Evolutionary conservation across 2,797 vertebrate genomes (phyloP).

Genomic region (Mormyrus proboscirostris): DNA sequence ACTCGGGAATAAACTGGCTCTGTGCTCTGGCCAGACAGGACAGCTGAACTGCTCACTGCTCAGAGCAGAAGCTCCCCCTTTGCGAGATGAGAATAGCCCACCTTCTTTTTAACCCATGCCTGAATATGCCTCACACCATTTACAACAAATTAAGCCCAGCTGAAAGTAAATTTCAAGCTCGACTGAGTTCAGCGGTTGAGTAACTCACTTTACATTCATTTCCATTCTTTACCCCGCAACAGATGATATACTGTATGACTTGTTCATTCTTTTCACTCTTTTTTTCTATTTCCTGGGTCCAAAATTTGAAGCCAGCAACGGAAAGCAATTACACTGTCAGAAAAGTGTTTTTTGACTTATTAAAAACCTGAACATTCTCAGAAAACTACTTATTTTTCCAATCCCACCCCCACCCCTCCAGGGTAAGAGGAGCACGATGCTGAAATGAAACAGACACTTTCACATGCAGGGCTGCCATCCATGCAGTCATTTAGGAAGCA

Average conservation of each 20-base stretch:
- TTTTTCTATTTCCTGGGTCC: constrained; percentile 48
- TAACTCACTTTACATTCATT: constrained; percentile 95
- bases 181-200: constrained; percentile 80
- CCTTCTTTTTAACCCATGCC: constrained; percentile 54
- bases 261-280: constrained; percentile 61
- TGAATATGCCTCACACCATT: constrained; percentile 93
- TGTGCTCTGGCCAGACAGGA: constrained; percentile 61
- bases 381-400: constrained; percentile 73
- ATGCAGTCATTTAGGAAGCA: constrained; percentile 45
- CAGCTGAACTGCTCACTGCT: constrained; percentile 58
- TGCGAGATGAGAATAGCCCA: constrained; percentile 46
- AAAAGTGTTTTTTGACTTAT: constrained; percentile 93
- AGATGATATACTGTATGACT: constrained; percentile 89
- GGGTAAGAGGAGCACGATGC: constrained; percentile 57
- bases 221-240: constrained; percentile 71
- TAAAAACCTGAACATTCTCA: constrained; percentile 78
- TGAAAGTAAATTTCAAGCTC: constrained; percentile 98
- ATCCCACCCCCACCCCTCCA: constrained; percentile 42
- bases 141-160: constrained; percentile 97
- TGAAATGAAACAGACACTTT: constrained; percentile 59
- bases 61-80: constrained; percentile 58
- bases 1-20: constrained; percentile 61
- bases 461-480: constrained; percentile 45
- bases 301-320: constrained; percentile 74
- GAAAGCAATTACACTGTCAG: constrained; percentile 93